A percentile compares a stretch with the other conserved stretches of the same genome.
These are phyloP conservation scores for Eurystomus glaucurus DNA, from an alignment of 2,797 vertebrate genomes.

Conservation along the genomic window DNA sequence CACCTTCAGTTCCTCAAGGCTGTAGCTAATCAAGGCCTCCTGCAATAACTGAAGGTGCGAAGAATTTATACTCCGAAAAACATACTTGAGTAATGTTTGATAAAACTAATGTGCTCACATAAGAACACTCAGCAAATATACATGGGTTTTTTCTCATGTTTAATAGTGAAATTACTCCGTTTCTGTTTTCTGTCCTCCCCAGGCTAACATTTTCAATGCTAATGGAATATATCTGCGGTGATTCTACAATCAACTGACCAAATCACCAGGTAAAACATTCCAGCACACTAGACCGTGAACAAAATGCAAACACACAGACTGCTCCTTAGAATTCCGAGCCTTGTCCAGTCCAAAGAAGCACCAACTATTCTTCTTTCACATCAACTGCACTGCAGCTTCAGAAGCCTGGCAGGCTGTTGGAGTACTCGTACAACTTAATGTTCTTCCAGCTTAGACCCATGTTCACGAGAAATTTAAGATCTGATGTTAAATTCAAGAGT, in stretches of 20 bases:
- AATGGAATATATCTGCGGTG: neutral
- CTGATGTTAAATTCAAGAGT: conserved; percentile 6
- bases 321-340: neutral
- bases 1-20: neutral
- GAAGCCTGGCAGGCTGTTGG: neutral
- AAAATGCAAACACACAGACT: neutral
- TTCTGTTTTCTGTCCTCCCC: neutral
- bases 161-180: neutral
- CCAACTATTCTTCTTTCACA: neutral
- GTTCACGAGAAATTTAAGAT: neutral
- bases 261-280: neutral
- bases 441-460: neutral
- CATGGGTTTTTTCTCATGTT: neutral
- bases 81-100: neutral
- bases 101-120: neutral
- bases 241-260: neutral
- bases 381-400: neutral
- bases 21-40: neutral
- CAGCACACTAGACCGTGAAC: fast-evolving
- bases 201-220: neutral
- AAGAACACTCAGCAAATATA: neutral
- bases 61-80: neutral
- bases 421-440: fast-evolving
- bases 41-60: neutral
- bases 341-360: neutral